Conservation (phyloP, 2,888 invertebrate genomes). For the Colletes collaris region DNA sequence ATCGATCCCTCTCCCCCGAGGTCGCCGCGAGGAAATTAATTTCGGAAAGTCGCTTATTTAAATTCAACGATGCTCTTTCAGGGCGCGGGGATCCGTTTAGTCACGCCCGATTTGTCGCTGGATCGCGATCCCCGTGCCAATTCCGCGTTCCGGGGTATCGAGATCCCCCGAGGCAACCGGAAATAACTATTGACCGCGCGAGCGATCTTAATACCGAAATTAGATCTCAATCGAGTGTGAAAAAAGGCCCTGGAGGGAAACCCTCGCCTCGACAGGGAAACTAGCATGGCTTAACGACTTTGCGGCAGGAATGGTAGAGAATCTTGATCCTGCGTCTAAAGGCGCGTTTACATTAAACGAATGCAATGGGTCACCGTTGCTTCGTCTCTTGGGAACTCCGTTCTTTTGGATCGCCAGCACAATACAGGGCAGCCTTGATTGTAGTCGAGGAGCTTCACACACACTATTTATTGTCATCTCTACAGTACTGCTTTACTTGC, state of each 20-base stretch:
- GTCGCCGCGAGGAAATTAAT: conserved; percentile 35
- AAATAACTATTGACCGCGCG: conserved; percentile 30
- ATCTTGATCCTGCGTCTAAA: background rate
- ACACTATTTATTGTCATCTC: too few relatives aligned
- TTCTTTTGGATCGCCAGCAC: too few relatives aligned
- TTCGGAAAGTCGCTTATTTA: conserved; percentile 32
- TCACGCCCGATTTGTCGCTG: conserved; percentile 46
- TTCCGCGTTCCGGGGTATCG: conserved; percentile 13
- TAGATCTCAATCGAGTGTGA: conserved; percentile 54
- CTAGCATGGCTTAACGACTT: conserved; percentile 22
- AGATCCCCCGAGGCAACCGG: background rate
- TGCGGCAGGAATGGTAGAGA: conserved; percentile 1
- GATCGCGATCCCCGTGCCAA: conserved; percentile 40
- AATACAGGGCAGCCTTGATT: too few relatives aligned
- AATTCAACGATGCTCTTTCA: conserved; percentile 34
- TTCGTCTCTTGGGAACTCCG: too few relatives aligned
- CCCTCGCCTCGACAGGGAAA: background rate
- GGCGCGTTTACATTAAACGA: too few relatives aligned
- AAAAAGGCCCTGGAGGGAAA: conserved; percentile 2
- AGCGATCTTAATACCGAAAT: conserved; percentile 49
- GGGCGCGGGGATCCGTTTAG: conserved; percentile 33
- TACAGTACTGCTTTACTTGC: too few relatives aligned
- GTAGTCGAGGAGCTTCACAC: too few relatives aligned
- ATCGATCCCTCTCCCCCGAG: conserved; percentile 2
- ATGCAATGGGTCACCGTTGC: too few relatives aligned